A percentile compares a stretch with the other conserved stretches of the same genome.
phyloP scores from a whole-genome alignment of 2,888 invertebrate genomes.

The Neoitamus cyanurus region DNA sequence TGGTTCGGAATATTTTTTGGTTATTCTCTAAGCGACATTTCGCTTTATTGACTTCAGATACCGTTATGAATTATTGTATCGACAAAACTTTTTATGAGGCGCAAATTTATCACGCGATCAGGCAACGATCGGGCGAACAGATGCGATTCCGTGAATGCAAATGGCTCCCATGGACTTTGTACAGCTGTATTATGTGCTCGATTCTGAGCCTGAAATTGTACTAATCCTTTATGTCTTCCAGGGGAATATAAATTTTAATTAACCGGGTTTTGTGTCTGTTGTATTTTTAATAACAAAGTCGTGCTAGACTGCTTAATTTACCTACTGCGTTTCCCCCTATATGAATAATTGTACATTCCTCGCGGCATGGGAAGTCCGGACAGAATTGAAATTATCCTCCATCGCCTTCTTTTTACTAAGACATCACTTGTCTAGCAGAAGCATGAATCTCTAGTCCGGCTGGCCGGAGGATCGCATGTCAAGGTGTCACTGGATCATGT shows the following conservation, averaged over 20 bases:
- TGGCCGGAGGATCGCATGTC: constrained; percentile 17
- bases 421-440: not conserved
- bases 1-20: not conserved
- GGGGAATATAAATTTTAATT: not conserved
- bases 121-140: not conserved
- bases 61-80: constrained; percentile 1
- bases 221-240: not conserved
- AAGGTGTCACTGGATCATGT: constrained; percentile 22
- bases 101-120: not conserved
- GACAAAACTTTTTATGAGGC: not conserved
- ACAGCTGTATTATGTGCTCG: too few relatives aligned
- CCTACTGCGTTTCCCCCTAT: not conserved
- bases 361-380: not conserved
- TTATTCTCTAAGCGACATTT: not conserved
- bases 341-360: not conserved
- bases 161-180: too few relatives aligned
- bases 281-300: not conserved
- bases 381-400: constrained; percentile 2
- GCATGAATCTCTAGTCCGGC: not conserved
- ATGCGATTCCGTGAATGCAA: too few relatives aligned
- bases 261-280: not conserved
- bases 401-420: not conserved
- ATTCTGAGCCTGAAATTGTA: not conserved
- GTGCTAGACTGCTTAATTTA: not conserved
- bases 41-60: not conserved